Evolutionary conservation across 2,888 invertebrate species (phyloP).

Genomic region (Listrodromus nycthemerus): DNA sequence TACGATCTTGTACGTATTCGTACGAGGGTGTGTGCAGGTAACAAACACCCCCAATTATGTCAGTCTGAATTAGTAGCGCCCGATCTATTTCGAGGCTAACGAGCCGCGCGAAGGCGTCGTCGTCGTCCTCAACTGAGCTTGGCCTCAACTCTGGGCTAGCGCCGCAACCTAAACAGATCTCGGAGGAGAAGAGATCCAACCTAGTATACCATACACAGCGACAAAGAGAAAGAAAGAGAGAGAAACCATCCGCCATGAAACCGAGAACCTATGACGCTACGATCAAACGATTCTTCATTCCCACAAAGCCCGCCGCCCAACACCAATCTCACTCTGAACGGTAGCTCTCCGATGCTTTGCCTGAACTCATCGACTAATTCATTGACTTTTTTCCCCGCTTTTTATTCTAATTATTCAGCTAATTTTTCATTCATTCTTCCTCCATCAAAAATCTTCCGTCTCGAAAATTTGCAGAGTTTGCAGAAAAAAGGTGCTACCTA

Average conservation of each 20-base stretch:
- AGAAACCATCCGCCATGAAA: constrained; percentile 53
- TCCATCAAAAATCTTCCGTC: not conserved
- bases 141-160: not conserved
- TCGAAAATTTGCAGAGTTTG: not conserved
- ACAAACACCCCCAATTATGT: constrained; percentile 84
- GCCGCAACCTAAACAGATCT: constrained; percentile 16
- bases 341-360: constrained; percentile 56
- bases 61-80: constrained; percentile 84
- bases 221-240: constrained; percentile 9
- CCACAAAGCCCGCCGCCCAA: constrained; percentile 60
- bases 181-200: not conserved
- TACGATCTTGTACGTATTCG: constrained; percentile 81
- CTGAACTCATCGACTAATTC: constrained; percentile 44
- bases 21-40: constrained; percentile 82
- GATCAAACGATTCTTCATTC: constrained; percentile 71
- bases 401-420: constrained; percentile 34
- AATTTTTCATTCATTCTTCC: not conserved
- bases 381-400: not conserved
- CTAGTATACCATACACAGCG: not conserved
- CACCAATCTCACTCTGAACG: constrained; percentile 51
- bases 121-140: constrained; percentile 39
- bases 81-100: constrained; percentile 82
- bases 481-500: not conserved
- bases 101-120: constrained; percentile 73
- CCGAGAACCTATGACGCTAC: constrained; percentile 56